These are phyloP conservation scores for Chesias legatella DNA, from an alignment of 2,888 invertebrate species.

Conservation along the genomic window DNA sequence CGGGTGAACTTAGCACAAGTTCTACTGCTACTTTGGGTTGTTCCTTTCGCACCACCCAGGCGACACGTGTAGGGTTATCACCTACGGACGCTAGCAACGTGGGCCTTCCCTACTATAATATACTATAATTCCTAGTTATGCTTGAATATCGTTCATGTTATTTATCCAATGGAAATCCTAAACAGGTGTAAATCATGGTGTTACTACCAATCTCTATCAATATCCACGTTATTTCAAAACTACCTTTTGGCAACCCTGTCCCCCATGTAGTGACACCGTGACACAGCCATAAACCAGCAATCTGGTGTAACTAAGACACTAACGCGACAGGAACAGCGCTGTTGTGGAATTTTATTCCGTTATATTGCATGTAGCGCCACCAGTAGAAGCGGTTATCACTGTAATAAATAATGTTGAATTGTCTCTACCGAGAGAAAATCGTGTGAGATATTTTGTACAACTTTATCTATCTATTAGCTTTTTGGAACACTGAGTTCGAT, in stretches of 20 bases:
- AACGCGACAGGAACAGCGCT: slow-evolving; percentile 63
- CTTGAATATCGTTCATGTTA: no score
- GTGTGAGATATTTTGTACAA: slow-evolving; percentile 26
- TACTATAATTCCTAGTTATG: no score
- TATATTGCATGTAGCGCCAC: slow-evolving; percentile 49
- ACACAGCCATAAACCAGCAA: slow-evolving; percentile 55
- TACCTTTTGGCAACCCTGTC: slow-evolving; percentile 22
- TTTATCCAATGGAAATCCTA: no score
- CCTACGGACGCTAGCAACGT: no score
- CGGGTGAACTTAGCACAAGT: no score
- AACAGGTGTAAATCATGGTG: no score
- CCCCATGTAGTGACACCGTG: slow-evolving; percentile 31
- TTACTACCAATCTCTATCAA: neutral
- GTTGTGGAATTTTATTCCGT: slow-evolving; percentile 58
- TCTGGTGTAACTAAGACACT: slow-evolving; percentile 52
- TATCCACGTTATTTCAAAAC: slow-evolving; percentile 17
- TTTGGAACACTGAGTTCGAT: slow-evolving; percentile 1
- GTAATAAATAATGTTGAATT: slow-evolving; percentile 44
- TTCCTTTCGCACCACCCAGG: no score
- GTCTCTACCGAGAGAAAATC: slow-evolving; percentile 35
- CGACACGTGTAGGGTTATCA: no score
- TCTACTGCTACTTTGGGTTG: no score
- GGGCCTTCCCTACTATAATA: no score
- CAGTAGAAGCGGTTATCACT: slow-evolving; percentile 43
- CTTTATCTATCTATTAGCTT: slow-evolving; percentile 22